Evolutionary conservation across 2,113 vertebrate genomes (phyloP).

Genomic region (Diadophis punctatus): DNA sequence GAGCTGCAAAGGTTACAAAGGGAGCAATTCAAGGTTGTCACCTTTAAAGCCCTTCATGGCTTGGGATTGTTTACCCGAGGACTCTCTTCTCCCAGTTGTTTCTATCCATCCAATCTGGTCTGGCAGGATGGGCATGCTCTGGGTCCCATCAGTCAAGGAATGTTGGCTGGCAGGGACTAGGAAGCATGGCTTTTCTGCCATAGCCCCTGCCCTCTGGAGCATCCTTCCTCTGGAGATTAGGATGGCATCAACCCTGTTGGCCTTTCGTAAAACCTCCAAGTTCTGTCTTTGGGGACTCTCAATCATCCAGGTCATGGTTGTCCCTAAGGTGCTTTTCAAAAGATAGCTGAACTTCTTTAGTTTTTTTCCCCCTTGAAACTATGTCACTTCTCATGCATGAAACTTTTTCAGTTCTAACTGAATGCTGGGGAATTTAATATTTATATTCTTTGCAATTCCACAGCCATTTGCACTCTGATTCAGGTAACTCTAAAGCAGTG

Average conservation of each 20-base stretch:
- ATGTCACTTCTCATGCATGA: neutral
- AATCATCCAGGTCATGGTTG: too few species aligned
- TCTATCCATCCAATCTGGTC: too few species aligned
- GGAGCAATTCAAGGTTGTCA: neutral
- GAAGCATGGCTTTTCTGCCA: too few species aligned
- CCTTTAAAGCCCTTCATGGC: neutral
- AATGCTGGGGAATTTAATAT: neutral
- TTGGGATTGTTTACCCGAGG: neutral
- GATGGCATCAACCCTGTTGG: too few species aligned
- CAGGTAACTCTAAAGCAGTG: too few species aligned
- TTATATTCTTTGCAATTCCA: neutral
- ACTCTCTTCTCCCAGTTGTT: neutral
- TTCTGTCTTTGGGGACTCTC: too few species aligned
- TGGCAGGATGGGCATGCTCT: too few species aligned
- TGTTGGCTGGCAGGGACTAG: too few species aligned
- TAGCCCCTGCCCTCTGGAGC: too few species aligned
- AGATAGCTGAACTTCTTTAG: neutral
- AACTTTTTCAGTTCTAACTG: neutral
- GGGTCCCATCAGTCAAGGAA: too few species aligned
- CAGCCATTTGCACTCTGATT: neutral
- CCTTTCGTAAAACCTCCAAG: too few species aligned
- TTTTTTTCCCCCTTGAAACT: neutral
- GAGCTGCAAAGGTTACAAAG: neutral
- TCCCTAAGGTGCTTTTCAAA: neutral
- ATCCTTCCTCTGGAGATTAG: too few species aligned